Conservation (phyloP, 2,113 vertebrate genomes). For the Callopanchax toddi region DNA sequence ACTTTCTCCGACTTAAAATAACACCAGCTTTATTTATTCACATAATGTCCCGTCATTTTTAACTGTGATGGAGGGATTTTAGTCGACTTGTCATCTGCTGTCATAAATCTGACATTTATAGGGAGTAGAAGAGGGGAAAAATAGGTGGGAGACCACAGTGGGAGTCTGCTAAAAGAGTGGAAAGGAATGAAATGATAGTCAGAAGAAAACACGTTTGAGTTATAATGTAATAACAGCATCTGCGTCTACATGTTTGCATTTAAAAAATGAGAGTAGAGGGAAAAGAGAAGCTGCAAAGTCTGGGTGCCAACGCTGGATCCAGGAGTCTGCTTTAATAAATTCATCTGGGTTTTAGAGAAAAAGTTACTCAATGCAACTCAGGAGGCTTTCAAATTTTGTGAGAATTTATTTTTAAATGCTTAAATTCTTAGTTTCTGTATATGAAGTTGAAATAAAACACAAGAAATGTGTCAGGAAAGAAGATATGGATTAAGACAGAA, state of each 20-base stretch:
- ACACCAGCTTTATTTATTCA: constrained; percentile 45
- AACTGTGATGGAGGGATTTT: constrained; percentile 36
- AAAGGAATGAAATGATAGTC: constrained; percentile 11
- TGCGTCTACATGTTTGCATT: constrained; percentile 32
- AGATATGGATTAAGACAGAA: no score
- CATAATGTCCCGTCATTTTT: constrained; percentile 46
- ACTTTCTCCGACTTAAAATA: constrained; percentile 62
- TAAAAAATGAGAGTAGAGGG: constrained; percentile 11
- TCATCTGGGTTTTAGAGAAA: constrained; percentile 28
- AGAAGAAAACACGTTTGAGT: constrained; percentile 24
- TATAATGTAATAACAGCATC: constrained; percentile 27
- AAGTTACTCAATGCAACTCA: constrained; percentile 35
- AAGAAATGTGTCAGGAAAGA: no score
- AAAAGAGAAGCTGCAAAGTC: constrained; percentile 27
- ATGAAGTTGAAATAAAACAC: no score
- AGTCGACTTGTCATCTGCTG: constrained; percentile 27
- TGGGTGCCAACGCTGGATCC: constrained; percentile 24
- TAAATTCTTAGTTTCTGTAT: no score
- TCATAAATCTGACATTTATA: constrained; percentile 42
- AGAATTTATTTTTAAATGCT: constrained; percentile 44
- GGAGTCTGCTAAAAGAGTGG: constrained; percentile 9
- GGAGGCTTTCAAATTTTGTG: constrained; percentile 38
- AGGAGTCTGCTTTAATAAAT: constrained; percentile 41
- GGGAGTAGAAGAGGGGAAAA: constrained; percentile 10
- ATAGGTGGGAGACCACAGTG: constrained; percentile 29